A percentile compares a stretch with the other conserved stretches of the same genome.
These are phyloP conservation scores for Lottia gigantea DNA, from an alignment of 2,888 invertebrate genomes.

Conservation along the genomic window DNA sequence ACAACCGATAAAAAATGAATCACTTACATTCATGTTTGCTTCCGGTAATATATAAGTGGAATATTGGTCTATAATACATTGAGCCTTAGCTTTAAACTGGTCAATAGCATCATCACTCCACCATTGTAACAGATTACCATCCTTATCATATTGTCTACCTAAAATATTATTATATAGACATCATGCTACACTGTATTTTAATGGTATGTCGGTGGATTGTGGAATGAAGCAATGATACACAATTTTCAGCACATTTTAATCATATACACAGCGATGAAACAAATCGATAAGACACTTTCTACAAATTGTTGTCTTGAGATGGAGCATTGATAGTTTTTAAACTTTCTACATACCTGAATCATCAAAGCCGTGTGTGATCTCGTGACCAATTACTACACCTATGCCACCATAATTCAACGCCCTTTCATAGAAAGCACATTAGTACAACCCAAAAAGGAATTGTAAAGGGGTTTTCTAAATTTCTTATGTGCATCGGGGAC, in stretches of 20 bases:
- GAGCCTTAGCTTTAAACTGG: slow-evolving; percentile 85
- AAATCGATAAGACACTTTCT: too few species aligned
- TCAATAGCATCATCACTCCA: slow-evolving; percentile 94
- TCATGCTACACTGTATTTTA: too few species aligned
- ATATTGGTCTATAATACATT: slow-evolving; percentile 92
- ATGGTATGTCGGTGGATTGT: too few species aligned
- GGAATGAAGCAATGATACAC: too few species aligned
- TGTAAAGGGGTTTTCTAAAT: too few species aligned
- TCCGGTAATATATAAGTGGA: slow-evolving; percentile 80
- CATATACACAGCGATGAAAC: too few species aligned
- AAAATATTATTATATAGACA: background rate
- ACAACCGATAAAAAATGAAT: too few species aligned
- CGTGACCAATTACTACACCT: slow-evolving; percentile 98
- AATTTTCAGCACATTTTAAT: too few species aligned
- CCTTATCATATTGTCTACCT: slow-evolving; percentile 92
- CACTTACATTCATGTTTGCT: slow-evolving; percentile 53
- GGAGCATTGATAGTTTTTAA: too few species aligned
- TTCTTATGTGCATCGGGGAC: too few species aligned
- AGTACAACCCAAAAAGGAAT: too few species aligned
- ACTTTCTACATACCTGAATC: background rate
- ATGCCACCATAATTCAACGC: slow-evolving; percentile 97
- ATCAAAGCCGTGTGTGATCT: slow-evolving; percentile 95
- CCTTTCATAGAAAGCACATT: slow-evolving; percentile 41
- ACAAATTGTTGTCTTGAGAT: too few species aligned
- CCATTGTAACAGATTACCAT: slow-evolving; percentile 96